A percentile compares a stretch with the other conserved stretches of the same genome.
Conservation (phyloP, 2,113 vertebrate genomes). For the Pardalotus punctatus region DNA sequence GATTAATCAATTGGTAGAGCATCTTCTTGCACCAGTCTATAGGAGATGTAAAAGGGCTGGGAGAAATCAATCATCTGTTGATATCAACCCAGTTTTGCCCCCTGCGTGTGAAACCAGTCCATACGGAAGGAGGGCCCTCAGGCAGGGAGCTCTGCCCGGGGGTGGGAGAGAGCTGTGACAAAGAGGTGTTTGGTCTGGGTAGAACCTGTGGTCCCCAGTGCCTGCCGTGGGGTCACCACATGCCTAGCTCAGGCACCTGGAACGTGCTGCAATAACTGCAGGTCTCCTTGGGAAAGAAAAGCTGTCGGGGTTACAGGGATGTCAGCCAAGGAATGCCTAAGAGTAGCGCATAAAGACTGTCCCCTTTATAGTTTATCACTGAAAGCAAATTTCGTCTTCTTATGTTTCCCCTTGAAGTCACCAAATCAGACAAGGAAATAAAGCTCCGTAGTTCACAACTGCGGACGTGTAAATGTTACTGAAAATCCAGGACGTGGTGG, state of each 20-base stretch:
- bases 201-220: neutral
- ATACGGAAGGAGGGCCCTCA: too few species aligned
- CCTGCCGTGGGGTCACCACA: accelerated
- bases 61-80: neutral
- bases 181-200: neutral
- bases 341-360: neutral
- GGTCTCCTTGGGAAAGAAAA: neutral
- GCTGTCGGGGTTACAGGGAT: neutral
- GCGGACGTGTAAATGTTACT: neutral
- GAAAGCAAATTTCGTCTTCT: neutral
- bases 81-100: accelerated
- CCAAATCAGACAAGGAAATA: neutral
- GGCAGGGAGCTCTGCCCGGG: neutral
- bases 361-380: neutral
- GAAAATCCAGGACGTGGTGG: neutral
- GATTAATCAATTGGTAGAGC: neutral
- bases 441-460: neutral
- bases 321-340: neutral
- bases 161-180: neutral
- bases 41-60: neutral
- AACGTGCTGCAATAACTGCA: neutral
- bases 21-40: accelerated
- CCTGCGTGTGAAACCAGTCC: accelerated
- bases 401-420: neutral
- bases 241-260: accelerated